phyloP scores from a whole-genome alignment of 1,140 invertebrate genomes.

The Holcopasites calliopsidis region DNA sequence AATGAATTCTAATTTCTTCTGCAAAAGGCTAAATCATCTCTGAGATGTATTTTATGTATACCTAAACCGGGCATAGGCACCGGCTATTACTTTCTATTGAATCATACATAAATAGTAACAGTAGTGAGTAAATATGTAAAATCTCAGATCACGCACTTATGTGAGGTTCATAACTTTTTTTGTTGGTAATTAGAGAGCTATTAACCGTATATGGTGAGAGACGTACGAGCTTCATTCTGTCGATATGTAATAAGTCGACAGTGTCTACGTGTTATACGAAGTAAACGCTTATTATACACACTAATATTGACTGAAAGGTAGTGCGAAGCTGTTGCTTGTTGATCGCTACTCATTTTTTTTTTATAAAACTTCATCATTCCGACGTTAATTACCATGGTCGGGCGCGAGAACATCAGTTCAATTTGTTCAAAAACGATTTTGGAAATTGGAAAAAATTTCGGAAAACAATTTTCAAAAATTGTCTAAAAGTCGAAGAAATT shows the following conservation, averaged over 20 bases:
- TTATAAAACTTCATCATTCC: too few relatives aligned
- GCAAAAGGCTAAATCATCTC: background rate
- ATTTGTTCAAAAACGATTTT: background rate
- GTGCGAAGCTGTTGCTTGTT: conserved; percentile 37
- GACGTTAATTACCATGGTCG: too few relatives aligned
- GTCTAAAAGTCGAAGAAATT: too few relatives aligned
- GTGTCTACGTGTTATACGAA: conserved; percentile 15
- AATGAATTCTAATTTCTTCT: too few relatives aligned
- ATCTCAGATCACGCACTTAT: background rate
- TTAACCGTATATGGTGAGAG: background rate
- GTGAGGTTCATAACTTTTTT: background rate
- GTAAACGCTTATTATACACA: conserved; percentile 27
- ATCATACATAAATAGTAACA: conserved; percentile 2
- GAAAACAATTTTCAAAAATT: too few relatives aligned
- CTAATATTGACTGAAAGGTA: conserved; percentile 15
- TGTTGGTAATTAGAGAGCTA: conserved; percentile 13
- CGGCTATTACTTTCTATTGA: background rate
- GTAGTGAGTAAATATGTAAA: background rate
- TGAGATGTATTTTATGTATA: background rate
- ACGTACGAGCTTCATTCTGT: conserved; percentile 2
- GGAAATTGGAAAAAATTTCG: too few relatives aligned
- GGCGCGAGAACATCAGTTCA: too few relatives aligned
- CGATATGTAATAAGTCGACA: conserved; percentile 4
- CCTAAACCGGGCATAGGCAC: background rate
- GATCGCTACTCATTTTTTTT: background rate